Evolutionary conservation across 2,797 vertebrate genomes (phyloP), one percentile per base, ranked within the genome.

Genomic region (Iguana delicatissima): DNA sequence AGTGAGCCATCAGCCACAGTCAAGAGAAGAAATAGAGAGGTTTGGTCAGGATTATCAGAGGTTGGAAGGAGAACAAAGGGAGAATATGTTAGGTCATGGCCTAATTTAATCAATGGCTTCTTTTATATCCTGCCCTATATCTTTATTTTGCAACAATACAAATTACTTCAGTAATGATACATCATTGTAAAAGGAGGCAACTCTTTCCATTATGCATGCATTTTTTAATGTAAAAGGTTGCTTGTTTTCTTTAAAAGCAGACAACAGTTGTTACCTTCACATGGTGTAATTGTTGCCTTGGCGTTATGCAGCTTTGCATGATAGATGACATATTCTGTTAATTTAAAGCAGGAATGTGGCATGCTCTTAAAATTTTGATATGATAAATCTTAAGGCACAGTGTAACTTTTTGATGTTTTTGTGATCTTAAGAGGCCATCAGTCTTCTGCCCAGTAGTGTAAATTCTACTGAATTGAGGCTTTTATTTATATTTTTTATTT

Each of bases 1-100:
- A 52, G 55, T 80, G 83, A 93, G 93, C 88, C 88, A 52, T 80
- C 0, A 3, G 88, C 93, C 86, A 85, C 91, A 90, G 57, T 92
- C 90, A 84, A 83, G 88, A 92, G 91, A 91, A 94, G 88, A 86
- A 90, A 89, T 93, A 52, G 90, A 89, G 69, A 55, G 89, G 50
- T 93, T 94, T 93, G 83, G 86, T 90, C 95, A 94, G 94, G 95
- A 95, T 96, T 96, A 64, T 81, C 26, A 69, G n/a, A 72, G 74
- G 50, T 89, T 96, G 84, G 87, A 88, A 88, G 69, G 69, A 81
- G 38, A 89, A 81, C 84, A 80, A 87, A 89, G 89, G 38, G 26
- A 89, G 85, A 67, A 86, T 72, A 29, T 89, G 88, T 86, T 91
- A 89, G 59, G 84, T 93, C 89, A 57, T 91, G 59, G 74, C 90